Evolutionary conservation across 2,113 vertebrate species (phyloP).

Genomic region (Podilymbus podiceps): DNA sequence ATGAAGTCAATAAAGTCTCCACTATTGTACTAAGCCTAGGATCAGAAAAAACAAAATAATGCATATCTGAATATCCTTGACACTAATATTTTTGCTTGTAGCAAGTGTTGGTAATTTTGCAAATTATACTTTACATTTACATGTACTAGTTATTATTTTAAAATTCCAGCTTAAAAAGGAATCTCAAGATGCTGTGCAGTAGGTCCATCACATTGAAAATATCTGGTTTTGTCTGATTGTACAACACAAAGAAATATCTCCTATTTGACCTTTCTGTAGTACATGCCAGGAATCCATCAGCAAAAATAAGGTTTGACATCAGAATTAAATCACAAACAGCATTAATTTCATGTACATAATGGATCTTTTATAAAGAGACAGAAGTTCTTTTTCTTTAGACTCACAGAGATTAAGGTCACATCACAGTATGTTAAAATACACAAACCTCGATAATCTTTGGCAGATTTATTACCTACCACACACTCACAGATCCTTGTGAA

Average conservation of each 20-base stretch:
- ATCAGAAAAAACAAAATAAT: background rate
- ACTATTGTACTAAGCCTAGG: background rate
- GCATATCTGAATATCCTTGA: conserved; percentile 46
- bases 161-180: conserved; percentile 43
- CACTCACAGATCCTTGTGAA: conserved; percentile 30
- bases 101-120: conserved; percentile 43
- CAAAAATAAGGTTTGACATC: background rate
- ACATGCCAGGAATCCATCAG: conserved; percentile 9
- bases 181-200: conserved; percentile 13
- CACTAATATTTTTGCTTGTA: conserved; percentile 32
- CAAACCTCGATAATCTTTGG: conserved; percentile 58
- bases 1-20: background rate
- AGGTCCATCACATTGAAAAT: conserved; percentile 16
- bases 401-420: conserved; percentile 57
- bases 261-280: background rate
- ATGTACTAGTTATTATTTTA: conserved; percentile 28
- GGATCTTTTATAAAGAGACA: conserved; percentile 37
- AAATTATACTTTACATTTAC: conserved; percentile 46
- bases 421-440: conserved; percentile 59
- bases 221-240: background rate
- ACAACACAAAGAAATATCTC: background rate
- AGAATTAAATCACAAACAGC: background rate
- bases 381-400: conserved; percentile 50
- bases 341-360: conserved; percentile 35
- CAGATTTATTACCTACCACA: conserved; percentile 60